Evolutionary conservation across 2,113 vertebrate genomes (phyloP).

Genomic region (Rafetus swinhoei): DNA sequence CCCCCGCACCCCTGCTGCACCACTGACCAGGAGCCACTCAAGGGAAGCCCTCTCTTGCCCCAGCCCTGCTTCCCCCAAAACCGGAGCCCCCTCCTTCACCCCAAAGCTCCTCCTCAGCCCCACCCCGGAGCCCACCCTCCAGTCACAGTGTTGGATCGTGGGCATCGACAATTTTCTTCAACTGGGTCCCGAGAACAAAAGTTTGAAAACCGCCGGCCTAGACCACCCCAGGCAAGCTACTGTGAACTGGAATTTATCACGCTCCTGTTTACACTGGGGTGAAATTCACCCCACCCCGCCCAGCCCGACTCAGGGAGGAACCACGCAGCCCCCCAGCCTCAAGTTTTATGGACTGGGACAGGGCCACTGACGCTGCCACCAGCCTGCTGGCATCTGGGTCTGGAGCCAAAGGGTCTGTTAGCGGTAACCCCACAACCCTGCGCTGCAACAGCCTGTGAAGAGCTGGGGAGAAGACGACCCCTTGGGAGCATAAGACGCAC

Average conservation of each 20-base stretch:
- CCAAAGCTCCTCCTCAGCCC: too few species aligned
- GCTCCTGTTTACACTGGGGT: neutral
- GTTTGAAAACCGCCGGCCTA: neutral
- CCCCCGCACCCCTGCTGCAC: too few species aligned
- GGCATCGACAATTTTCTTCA: too few species aligned
- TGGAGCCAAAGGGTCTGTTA: neutral
- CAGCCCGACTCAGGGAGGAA: accelerated
- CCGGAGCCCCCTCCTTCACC: too few species aligned
- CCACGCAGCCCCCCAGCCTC: accelerated
- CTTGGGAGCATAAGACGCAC: too few species aligned
- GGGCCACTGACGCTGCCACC: neutral
- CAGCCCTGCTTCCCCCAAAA: too few species aligned
- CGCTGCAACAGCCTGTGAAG: accelerated
- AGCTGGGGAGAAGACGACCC: neutral
- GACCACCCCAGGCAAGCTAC: neutral
- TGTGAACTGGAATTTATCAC: neutral
- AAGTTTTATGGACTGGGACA: neutral
- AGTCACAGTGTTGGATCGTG: too few species aligned
- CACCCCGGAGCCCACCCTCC: too few species aligned
- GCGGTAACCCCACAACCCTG: neutral
- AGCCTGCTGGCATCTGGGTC: neutral
- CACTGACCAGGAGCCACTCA: too few species aligned
- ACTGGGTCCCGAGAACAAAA: too few species aligned
- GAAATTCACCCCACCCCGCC: neutral
- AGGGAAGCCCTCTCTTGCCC: too few species aligned